Percentiles rank a stretch among this genome's conserved stretches.
These are phyloP conservation scores for Microtus montanus DNA, from an alignment of 2,113 vertebrate genomes.

Conservation along the genomic window DNA sequence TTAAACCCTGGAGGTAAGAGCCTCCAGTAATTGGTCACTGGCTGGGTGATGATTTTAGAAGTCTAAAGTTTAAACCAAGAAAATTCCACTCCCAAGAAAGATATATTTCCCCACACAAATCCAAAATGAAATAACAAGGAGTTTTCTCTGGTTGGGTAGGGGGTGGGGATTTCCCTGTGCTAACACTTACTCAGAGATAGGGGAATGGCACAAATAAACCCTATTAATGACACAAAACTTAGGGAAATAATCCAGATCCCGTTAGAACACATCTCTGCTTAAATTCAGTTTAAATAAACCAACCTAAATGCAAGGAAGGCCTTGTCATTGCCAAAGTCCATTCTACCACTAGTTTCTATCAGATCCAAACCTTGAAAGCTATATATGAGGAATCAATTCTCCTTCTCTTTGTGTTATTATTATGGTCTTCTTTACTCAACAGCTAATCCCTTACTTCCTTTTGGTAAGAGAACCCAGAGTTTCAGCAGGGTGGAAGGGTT, in stretches of 20 bases:
- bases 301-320: background rate
- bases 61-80: background rate
- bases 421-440: background rate
- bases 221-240: background rate
- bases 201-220: background rate
- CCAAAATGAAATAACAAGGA: too few relatives aligned
- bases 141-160: background rate
- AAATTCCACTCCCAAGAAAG: background rate
- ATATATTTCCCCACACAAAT: background rate
- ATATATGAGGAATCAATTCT: background rate
- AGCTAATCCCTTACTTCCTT: background rate
- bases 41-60: background rate
- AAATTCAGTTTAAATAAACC: background rate
- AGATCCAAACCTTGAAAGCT: background rate
- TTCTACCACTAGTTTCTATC: background rate
- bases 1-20: background rate
- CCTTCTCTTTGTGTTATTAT: background rate
- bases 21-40: background rate
- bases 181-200: background rate
- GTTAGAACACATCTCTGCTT: background rate
- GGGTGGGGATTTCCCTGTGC: background rate
- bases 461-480: background rate
- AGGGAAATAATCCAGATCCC: background rate
- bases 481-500: background rate
- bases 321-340: background rate